phyloP scores from a whole-genome alignment of 2,797 vertebrate genomes.

The Lacerta bilineata region DNA sequence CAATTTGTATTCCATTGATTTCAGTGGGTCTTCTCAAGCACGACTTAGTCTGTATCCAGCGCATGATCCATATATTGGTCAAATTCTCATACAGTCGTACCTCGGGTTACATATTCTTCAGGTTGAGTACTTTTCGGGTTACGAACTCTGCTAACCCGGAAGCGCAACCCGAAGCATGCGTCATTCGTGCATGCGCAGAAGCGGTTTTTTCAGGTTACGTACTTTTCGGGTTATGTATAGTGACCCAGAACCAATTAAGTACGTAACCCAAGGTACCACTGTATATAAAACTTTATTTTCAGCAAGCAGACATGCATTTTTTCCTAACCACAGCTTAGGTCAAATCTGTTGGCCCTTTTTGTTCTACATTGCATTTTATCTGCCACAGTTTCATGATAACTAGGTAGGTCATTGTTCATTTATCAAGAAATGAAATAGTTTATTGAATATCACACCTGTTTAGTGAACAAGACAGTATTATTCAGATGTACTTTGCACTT shows the following conservation, averaged over 20 bases:
- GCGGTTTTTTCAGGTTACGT: too few relatives aligned
- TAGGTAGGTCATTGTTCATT: slow-evolving; percentile 19
- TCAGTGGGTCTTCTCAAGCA: neutral
- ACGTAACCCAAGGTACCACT: too few relatives aligned
- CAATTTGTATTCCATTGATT: neutral
- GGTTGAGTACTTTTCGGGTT: too few relatives aligned
- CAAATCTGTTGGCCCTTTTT: neutral
- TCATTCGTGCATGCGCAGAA: too few relatives aligned
- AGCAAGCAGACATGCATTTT: neutral
- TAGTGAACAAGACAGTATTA: slow-evolving; percentile 23
- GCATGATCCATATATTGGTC: neutral
- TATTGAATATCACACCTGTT: neutral
- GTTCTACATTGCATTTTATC: neutral
- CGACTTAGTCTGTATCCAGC: neutral
- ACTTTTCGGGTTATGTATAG: too few relatives aligned
- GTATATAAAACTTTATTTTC: neutral
- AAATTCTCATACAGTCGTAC: slow-evolving; percentile 1
- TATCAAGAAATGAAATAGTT: neutral
- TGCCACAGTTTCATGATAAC: neutral
- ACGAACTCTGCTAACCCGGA: too few relatives aligned
- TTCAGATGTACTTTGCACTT: neutral
- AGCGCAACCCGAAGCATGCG: too few relatives aligned
- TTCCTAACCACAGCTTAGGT: neutral
- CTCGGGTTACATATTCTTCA: too few relatives aligned
- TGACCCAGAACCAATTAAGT: too few relatives aligned